phyloP scores from a whole-genome alignment of 2,113 vertebrate species.

The Aptenodytes forsteri region DNA sequence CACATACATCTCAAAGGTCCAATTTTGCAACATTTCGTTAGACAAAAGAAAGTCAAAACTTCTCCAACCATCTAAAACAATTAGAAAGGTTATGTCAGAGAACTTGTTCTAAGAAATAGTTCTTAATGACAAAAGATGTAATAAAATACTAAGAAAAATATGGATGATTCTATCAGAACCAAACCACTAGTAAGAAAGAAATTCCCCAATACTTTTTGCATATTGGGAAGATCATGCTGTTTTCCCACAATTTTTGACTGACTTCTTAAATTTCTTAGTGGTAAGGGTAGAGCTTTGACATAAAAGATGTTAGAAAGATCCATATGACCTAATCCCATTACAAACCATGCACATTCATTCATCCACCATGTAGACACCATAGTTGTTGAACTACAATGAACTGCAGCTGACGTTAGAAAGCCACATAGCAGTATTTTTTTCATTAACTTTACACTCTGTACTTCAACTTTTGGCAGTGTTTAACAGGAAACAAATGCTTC shows the following conservation, averaged over 20 bases:
- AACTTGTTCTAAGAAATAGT: not conserved
- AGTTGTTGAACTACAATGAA: not conserved
- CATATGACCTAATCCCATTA: not conserved
- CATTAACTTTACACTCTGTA: not conserved
- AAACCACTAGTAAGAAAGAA: not conserved
- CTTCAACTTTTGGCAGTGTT: not conserved
- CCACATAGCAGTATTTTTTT: not conserved
- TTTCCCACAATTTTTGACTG: not conserved
- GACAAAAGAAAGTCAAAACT: not conserved
- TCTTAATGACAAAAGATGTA: not conserved
- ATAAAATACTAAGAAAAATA: not conserved
- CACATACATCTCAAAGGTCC: not conserved
- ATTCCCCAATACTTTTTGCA: not conserved
- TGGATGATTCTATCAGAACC: not conserved
- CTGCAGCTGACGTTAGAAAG: not conserved
- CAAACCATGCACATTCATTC: not conserved
- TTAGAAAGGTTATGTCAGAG: not conserved
- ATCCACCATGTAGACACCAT: not conserved
- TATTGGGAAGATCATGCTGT: not conserved
- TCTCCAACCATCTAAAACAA: not conserved
- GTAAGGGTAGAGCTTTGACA: not conserved
- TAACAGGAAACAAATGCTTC: slow-evolving; percentile 1
- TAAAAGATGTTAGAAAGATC: not conserved
- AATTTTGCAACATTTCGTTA: not conserved
- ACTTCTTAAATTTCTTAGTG: not conserved